Evolutionary conservation across 2,797 vertebrate species (phyloP).

Genomic region (Chaetodon trifasciatus): DNA sequence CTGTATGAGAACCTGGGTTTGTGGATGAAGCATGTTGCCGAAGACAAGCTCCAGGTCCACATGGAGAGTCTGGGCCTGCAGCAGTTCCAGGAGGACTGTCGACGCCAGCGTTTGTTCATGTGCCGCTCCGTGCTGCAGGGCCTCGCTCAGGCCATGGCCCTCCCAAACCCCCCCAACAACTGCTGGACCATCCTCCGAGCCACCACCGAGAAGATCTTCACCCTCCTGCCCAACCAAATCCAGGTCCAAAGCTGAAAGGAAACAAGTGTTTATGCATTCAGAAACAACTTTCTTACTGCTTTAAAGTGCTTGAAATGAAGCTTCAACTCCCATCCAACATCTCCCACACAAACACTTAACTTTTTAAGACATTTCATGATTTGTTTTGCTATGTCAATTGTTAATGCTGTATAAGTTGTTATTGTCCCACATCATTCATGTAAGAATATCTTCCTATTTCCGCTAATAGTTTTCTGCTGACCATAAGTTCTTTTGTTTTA

Average conservation of each 20-base stretch:
- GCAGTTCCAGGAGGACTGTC: slow-evolving; percentile 83
- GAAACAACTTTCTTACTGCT: background rate
- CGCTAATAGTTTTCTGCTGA: background rate
- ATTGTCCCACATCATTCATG: background rate
- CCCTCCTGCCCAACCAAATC: slow-evolving; percentile 89
- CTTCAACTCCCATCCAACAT: background rate
- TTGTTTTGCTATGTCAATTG: no score
- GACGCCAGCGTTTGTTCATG: slow-evolving; percentile 67
- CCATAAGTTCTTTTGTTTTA: slow-evolving; percentile 59
- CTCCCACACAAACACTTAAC: background rate
- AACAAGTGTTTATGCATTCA: background rate
- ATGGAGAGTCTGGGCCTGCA: slow-evolving; percentile 88
- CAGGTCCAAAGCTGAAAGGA: slow-evolving; percentile 79
- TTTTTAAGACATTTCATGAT: background rate
- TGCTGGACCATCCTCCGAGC: slow-evolving; percentile 91
- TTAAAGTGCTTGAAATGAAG: background rate
- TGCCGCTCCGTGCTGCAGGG: slow-evolving; percentile 87
- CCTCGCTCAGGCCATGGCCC: slow-evolving; percentile 89
- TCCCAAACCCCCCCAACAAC: slow-evolving; percentile 89
- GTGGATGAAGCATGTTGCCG: slow-evolving; percentile 94
- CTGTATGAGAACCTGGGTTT: slow-evolving; percentile 85
- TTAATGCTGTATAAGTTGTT: background rate
- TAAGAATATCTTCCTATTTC: background rate
- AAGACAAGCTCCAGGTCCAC: slow-evolving; percentile 92
- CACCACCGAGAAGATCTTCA: slow-evolving; percentile 89